Evolutionary conservation across 2,797 vertebrate species (phyloP).

Genomic region (Linurgus olivaceus): DNA sequence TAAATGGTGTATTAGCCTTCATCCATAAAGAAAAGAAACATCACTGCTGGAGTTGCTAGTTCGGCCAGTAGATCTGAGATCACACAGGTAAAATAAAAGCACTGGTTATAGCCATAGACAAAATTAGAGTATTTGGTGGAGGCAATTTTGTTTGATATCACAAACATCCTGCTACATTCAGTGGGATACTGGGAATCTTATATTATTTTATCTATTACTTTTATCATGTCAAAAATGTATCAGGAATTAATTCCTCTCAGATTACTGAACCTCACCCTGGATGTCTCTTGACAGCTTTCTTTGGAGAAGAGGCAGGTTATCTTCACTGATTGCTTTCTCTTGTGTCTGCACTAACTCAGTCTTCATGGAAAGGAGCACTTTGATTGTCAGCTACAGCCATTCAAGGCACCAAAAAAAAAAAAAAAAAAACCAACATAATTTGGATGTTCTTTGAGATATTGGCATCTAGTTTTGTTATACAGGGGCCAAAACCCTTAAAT

Average conservation of each 20-base stretch:
- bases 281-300: neutral
- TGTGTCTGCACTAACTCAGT: neutral
- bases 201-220: neutral
- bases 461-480: neutral
- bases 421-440: neutral
- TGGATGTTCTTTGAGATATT: neutral
- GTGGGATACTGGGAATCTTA: neutral
- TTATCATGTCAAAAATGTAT: neutral
- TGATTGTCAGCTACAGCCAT: neutral
- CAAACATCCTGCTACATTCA: neutral
- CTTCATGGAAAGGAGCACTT: neutral
- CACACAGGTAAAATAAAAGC: neutral
- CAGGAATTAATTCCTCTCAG: neutral
- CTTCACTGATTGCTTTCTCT: neutral
- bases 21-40: neutral
- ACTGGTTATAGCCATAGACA: neutral
- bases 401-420: neutral
- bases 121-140: neutral
- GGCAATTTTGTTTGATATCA: neutral
- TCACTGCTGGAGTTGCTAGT: neutral
- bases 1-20: neutral
- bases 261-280: neutral
- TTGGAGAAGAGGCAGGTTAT: neutral
- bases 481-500: neutral
- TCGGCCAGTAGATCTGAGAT: neutral